Conservation (phyloP, 1,140 invertebrate genomes). For the Drosophila gunungcola region DNA sequence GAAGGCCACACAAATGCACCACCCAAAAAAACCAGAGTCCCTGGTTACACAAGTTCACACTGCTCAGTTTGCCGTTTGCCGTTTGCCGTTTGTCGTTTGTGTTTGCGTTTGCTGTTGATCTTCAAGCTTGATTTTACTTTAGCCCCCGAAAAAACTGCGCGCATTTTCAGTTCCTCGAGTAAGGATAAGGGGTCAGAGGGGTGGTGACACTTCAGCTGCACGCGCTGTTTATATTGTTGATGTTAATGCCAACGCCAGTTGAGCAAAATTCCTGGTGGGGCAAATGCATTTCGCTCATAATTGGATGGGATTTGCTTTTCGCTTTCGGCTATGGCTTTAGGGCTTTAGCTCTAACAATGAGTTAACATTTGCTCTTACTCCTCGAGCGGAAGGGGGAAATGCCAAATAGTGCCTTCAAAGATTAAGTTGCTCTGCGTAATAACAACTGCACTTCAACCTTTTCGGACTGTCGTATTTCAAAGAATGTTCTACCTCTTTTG, state of each 20-base stretch:
- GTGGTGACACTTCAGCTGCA: conserved; percentile 42
- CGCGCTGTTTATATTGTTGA: conserved; percentile 47
- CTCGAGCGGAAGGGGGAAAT: conserved; percentile 2
- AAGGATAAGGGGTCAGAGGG: not conserved
- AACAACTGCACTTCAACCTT: not conserved
- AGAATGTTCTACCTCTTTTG: not conserved
- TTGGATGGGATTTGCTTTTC: conserved; percentile 49
- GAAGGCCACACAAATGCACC: conserved; percentile 4
- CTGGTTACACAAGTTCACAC: conserved; percentile 58
- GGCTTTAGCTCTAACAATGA: conserved; percentile 17
- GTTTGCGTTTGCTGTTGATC: conserved; percentile 72
- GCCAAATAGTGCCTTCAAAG: conserved; percentile 4
- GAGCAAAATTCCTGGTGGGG: conserved; percentile 25
- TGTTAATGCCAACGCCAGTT: conserved; percentile 56
- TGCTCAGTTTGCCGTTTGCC: conserved; percentile 47
- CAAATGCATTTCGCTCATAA: conserved; percentile 60
- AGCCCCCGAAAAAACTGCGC: conserved; percentile 39
- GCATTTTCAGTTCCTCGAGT: conserved; percentile 36
- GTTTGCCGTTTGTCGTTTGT: conserved; percentile 52
- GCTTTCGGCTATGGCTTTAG: conserved; percentile 10
- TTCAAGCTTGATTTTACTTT: conserved; percentile 64
- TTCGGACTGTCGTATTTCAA: not conserved
- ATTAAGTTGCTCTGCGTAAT: not conserved
- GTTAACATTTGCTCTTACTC: conserved; percentile 30
- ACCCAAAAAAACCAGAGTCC: not conserved